Evolutionary conservation across 2,797 vertebrate species (phyloP).

Genomic region (Apogon hyalosoma): DNA sequence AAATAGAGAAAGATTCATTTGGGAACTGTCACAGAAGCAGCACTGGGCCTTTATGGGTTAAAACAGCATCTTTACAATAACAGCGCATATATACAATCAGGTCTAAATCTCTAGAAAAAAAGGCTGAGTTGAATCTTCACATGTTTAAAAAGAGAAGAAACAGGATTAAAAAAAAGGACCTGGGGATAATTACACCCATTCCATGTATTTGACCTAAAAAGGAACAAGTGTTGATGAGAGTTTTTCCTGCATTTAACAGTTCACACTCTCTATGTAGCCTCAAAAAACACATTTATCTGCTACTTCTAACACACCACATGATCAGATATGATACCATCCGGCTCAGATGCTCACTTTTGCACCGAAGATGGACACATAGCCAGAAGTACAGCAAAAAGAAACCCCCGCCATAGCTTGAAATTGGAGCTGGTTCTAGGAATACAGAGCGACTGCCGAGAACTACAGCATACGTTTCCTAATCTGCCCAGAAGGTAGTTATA

Average conservation of each 20-base stretch:
- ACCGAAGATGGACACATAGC: slow-evolving; percentile 5
- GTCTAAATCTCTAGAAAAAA: neutral
- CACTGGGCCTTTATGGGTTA: no score
- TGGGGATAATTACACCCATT: neutral
- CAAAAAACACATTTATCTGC: neutral
- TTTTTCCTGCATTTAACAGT: neutral
- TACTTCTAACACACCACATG: neutral
- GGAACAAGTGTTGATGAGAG: no score
- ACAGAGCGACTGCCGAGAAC: neutral
- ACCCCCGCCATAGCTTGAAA: neutral
- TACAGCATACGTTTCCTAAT: slow-evolving; percentile 9
- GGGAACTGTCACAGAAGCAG: no score
- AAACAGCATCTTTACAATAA: slow-evolving; percentile 13
- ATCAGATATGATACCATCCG: neutral
- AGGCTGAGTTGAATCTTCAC: no score
- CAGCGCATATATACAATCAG: neutral
- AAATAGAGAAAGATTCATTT: neutral
- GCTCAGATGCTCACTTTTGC: neutral
- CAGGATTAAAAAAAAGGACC: slow-evolving; percentile 2
- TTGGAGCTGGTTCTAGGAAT: slow-evolving; percentile 3
- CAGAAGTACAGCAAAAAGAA: neutral
- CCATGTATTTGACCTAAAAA: no score
- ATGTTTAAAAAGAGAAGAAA: no score
- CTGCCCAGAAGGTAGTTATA: slow-evolving; percentile 4
- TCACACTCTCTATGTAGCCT: neutral